Conservation (phyloP, 2,888 invertebrate genomes). For the Bhutanitis thaidina region DNA sequence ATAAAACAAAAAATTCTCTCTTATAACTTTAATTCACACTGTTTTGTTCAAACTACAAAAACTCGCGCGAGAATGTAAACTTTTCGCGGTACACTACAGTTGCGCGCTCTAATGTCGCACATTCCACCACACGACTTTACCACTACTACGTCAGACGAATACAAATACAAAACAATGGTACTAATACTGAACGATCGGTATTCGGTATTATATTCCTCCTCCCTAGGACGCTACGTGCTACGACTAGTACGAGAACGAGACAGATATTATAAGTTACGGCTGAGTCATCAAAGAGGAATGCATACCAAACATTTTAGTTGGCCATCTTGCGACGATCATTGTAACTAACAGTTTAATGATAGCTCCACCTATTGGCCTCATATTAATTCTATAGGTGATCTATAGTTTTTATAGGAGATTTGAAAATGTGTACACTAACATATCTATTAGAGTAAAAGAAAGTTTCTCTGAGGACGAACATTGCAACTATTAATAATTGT, state of each 20-base stretch:
- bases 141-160: slow-evolving; percentile 61
- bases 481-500: too few species aligned
- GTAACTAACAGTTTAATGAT: background rate
- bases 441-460: too few species aligned
- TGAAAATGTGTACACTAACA: too few species aligned
- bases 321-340: slow-evolving; percentile 39
- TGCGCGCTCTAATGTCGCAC: slow-evolving; percentile 51
- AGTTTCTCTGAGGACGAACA: too few species aligned
- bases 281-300: slow-evolving; percentile 23
- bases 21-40: slow-evolving; percentile 55
- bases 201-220: too few species aligned
- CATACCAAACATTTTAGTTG: slow-evolving; percentile 9
- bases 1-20: slow-evolving; percentile 55
- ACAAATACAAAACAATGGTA: slow-evolving; percentile 44
- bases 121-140: slow-evolving; percentile 54
- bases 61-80: slow-evolving; percentile 56
- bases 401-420: too few species aligned
- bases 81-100: slow-evolving; percentile 61
- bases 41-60: slow-evolving; percentile 53
- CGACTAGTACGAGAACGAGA: background rate
- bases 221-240: too few species aligned
- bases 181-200: background rate
- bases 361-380: slow-evolving; percentile 29
- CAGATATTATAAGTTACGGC: slow-evolving; percentile 20
- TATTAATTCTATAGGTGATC: too few species aligned